Conservation (phyloP, 2,888 invertebrate genomes). For the Silvanus unidentatus region DNA sequence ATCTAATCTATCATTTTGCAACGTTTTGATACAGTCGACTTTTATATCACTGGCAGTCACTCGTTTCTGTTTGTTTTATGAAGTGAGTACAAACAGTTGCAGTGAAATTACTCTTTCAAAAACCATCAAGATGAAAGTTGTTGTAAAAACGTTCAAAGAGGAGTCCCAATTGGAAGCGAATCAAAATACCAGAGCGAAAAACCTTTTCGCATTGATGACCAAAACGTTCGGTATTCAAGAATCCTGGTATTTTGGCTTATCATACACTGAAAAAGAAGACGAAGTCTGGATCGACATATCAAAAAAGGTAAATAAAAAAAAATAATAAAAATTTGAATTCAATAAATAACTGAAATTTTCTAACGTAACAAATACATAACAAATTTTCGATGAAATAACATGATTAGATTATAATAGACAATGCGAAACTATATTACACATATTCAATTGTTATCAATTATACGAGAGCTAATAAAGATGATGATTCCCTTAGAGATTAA, state of each 20-base stretch:
- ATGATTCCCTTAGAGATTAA: slow-evolving; percentile 30
- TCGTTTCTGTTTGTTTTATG: too few relatives aligned
- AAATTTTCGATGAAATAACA: neutral
- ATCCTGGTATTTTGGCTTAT: slow-evolving; percentile 42
- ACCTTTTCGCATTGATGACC: slow-evolving; percentile 37
- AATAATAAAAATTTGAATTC: neutral
- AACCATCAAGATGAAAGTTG: slow-evolving; percentile 34
- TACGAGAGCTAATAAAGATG: slow-evolving; percentile 4
- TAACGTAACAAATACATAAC: too few relatives aligned
- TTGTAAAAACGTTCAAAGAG: slow-evolving; percentile 36
- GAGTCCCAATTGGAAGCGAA: slow-evolving; percentile 37
- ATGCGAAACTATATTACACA: neutral
- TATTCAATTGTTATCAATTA: slow-evolving; percentile 4
- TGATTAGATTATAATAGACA: slow-evolving; percentile 2
- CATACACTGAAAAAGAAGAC: slow-evolving; percentile 30
- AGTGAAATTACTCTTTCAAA: too few relatives aligned
- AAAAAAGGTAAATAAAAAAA: slow-evolving; percentile 35
- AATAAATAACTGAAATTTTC: neutral
- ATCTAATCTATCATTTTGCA: too few relatives aligned
- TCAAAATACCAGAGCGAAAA: slow-evolving; percentile 31
- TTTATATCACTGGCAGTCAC: too few relatives aligned
- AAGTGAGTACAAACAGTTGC: too few relatives aligned
- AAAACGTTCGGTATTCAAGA: slow-evolving; percentile 39
- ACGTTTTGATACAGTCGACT: too few relatives aligned
- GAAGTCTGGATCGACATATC: slow-evolving; percentile 41